A percentile compares a stretch with the other conserved stretches of the same genome.
Evolutionary conservation across 2,888 invertebrate species (phyloP).

Genomic region (Monoplex corrugatus): DNA sequence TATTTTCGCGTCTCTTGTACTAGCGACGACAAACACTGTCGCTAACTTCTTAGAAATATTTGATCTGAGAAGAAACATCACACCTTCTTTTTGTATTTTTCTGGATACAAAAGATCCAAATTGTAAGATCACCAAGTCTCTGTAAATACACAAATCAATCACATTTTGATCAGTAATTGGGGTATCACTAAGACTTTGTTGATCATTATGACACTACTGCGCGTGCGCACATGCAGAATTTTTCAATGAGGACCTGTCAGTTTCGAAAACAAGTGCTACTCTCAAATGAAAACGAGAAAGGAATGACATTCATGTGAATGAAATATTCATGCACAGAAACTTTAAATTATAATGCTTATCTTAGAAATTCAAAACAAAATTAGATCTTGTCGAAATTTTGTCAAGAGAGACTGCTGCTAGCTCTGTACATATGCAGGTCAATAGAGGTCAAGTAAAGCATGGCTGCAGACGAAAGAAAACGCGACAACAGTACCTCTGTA

Average conservation of each 20-base stretch:
- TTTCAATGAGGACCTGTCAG: conserved; percentile 33
- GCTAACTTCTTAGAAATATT: conserved; percentile 25
- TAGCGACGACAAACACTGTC: conserved; percentile 41
- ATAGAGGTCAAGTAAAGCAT: background rate
- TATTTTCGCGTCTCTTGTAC: conserved; percentile 65
- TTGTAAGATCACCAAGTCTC: background rate
- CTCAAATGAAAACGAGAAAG: background rate
- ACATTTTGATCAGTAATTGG: conserved; percentile 16
- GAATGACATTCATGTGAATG: background rate
- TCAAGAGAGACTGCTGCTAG: too few relatives aligned
- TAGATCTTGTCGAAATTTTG: too few relatives aligned
- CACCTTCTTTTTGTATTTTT: background rate
- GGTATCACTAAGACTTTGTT: conserved; percentile 60
- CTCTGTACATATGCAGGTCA: background rate
- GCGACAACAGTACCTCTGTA: too few relatives aligned
- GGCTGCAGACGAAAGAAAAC: conserved; percentile 8
- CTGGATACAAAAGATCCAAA: background rate
- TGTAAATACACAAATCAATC: background rate
- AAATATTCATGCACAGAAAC: too few relatives aligned
- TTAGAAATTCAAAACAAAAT: background rate
- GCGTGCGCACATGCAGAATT: conserved; percentile 55
- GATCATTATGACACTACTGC: conserved; percentile 61
- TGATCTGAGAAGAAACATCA: conserved; percentile 13
- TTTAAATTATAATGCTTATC: background rate
- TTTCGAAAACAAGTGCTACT: conserved; percentile 40